Percentiles rank a stretch among this genome's conserved stretches.
phyloP scores from a whole-genome alignment of 2,113 vertebrate genomes.

The Tupaia chinensis region DNA sequence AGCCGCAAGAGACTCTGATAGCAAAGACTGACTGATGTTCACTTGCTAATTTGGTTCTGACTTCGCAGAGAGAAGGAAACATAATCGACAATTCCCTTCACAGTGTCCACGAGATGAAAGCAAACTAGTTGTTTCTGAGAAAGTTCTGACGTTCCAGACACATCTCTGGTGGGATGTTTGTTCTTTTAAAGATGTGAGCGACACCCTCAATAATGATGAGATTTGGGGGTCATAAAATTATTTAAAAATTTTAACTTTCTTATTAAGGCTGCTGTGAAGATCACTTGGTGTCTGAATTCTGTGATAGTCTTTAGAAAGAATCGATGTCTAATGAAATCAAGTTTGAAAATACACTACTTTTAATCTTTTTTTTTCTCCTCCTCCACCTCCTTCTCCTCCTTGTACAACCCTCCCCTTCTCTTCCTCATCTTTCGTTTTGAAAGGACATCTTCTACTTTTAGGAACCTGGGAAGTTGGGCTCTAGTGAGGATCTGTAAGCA shows the following conservation, averaged over 20 bases:
- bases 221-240: neutral
- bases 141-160: constrained; percentile 9
- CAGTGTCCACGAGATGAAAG: neutral
- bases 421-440: neutral
- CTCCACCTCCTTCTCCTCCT: neutral
- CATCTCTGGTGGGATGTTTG: constrained; percentile 9
- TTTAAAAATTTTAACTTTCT: constrained; percentile 24
- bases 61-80: constrained; percentile 37
- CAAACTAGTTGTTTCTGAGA: neutral
- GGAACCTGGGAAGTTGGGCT: neutral
- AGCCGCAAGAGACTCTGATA: neutral
- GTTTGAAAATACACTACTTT: neutral
- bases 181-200: constrained; percentile 47
- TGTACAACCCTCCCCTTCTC: too few relatives aligned
- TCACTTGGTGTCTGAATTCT: constrained; percentile 19
- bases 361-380: neutral
- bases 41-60: constrained; percentile 28
- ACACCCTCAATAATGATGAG: neutral
- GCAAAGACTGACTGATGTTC: neutral
- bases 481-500: neutral
- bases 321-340: neutral
- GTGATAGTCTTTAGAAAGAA: constrained; percentile 25
- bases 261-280: constrained; percentile 48
- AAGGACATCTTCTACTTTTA: neutral
- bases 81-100: neutral